Evolutionary conservation across 2,797 vertebrate species (phyloP).

Genomic region (Meriones psammophilus): DNA sequence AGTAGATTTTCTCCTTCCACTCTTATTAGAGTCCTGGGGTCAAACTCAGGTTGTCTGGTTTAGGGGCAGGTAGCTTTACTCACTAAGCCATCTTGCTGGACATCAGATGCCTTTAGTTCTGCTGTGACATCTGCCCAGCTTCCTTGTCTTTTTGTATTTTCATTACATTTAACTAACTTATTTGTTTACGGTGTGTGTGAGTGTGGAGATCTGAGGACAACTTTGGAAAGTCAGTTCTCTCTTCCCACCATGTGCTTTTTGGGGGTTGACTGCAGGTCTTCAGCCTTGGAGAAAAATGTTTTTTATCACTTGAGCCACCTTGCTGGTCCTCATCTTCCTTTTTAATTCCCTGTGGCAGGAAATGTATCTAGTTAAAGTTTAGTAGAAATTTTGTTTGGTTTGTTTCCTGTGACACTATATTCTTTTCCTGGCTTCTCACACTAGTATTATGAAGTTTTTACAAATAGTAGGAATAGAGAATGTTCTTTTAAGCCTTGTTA

Average conservation of each 20-base stretch:
- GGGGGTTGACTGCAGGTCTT: not conserved
- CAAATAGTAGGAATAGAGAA: not conserved
- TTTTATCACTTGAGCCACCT: not conserved
- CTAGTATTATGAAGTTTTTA: not conserved
- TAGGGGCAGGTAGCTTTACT: not conserved
- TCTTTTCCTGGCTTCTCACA: slow-evolving; percentile 27
- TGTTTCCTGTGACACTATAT: slow-evolving; percentile 2
- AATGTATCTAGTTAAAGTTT: not conserved
- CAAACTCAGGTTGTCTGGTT: not conserved
- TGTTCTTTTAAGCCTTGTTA: slow-evolving; percentile 38
- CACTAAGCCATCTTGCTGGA: not conserved
- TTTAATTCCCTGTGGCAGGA: not conserved
- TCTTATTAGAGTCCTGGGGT: not conserved
- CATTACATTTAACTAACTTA: not conserved
- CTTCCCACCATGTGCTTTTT: no score
- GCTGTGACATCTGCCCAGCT: not conserved
- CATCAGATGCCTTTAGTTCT: not conserved
- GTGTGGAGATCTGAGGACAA: not conserved
- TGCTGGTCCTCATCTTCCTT: not conserved
- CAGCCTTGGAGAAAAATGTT: not conserved
- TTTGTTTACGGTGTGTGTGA: not conserved
- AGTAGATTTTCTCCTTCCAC: not conserved
- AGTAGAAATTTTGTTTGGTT: not conserved
- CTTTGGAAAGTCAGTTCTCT: not conserved
- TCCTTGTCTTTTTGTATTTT: not conserved